Evolutionary conservation across 2,888 invertebrate species (phyloP).

Genomic region (Phytoseiulus persimilis): DNA sequence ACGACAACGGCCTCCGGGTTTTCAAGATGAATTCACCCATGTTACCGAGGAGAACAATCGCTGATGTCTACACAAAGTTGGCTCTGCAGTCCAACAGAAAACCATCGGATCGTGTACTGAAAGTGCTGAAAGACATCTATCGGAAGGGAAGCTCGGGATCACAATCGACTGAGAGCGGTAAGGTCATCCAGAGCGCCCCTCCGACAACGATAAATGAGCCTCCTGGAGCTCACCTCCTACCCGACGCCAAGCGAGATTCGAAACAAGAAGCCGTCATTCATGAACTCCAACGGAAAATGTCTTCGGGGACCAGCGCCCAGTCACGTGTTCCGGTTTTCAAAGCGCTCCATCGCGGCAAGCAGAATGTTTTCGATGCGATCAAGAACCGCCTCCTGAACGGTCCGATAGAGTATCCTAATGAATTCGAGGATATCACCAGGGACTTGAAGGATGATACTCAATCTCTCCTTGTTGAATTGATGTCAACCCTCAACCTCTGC

Average conservation of each 20-base stretch:
- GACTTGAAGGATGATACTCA: constrained; percentile 10
- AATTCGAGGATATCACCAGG: neutral
- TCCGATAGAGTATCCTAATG: constrained; percentile 20
- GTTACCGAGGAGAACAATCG: constrained; percentile 11
- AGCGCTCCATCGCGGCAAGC: neutral
- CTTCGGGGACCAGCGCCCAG: neutral
- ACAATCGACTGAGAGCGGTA: neutral
- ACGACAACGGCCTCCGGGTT: constrained; percentile 10
- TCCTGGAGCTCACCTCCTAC: too few relatives aligned
- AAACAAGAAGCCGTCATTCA: neutral
- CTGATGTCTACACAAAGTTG: constrained; percentile 19
- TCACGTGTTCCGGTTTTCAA: neutral
- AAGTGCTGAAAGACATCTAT: constrained; percentile 32
- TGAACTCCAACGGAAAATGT: neutral
- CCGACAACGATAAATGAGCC: neutral
- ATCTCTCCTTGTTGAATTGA: neutral
- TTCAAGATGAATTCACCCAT: constrained; percentile 21
- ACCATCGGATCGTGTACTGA: constrained; percentile 21
- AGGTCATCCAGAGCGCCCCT: neutral
- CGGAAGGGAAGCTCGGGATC: neutral
- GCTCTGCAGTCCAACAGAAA: constrained; percentile 19
- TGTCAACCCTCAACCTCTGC: constrained; percentile 28
- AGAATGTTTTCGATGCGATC: constrained; percentile 7
- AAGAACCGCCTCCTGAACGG: neutral
- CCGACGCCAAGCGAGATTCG: neutral